A percentile compares a stretch with the other conserved stretches of the same genome.
Conservation (phyloP, 1,140 invertebrate species). For the Lepidotrigona ventralis region DNA sequence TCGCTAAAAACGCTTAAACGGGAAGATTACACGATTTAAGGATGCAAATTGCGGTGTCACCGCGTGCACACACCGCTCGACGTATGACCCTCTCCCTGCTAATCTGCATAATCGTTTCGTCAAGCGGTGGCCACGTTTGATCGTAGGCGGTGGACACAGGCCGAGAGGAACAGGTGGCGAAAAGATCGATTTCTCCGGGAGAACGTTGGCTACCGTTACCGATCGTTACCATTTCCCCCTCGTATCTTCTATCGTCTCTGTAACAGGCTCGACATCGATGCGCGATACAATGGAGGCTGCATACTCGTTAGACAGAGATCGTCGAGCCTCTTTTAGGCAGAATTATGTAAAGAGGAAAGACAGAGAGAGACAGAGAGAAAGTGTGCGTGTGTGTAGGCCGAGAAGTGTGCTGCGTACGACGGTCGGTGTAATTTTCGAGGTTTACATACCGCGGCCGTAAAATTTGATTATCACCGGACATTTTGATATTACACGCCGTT, state of each 20-base stretch:
- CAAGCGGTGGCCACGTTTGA: conserved; percentile 56
- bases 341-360: background rate
- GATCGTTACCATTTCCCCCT: conserved; percentile 6
- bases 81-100: conserved; percentile 64
- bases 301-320: background rate
- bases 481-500: conserved; percentile 37
- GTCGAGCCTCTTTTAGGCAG: background rate
- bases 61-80: conserved; percentile 59
- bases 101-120: conserved; percentile 74
- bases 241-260: background rate
- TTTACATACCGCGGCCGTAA: conserved; percentile 33
- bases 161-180: conserved; percentile 67
- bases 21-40: conserved; percentile 74
- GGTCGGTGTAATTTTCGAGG: conserved; percentile 31
- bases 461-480: conserved; percentile 44
- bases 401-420: background rate
- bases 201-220: background rate
- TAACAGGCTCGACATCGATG: background rate
- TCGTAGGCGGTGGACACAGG: conserved; percentile 66
- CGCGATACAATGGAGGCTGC: background rate
- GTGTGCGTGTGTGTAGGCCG: background rate
- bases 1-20: conserved; percentile 72
- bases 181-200: conserved; percentile 50
- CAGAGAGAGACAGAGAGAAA: background rate
- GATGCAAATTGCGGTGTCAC: conserved; percentile 76